Base-by-base conservation (phyloP, 2,888 invertebrate genomes). In the Hirtodrosophila trivittata region DNA sequence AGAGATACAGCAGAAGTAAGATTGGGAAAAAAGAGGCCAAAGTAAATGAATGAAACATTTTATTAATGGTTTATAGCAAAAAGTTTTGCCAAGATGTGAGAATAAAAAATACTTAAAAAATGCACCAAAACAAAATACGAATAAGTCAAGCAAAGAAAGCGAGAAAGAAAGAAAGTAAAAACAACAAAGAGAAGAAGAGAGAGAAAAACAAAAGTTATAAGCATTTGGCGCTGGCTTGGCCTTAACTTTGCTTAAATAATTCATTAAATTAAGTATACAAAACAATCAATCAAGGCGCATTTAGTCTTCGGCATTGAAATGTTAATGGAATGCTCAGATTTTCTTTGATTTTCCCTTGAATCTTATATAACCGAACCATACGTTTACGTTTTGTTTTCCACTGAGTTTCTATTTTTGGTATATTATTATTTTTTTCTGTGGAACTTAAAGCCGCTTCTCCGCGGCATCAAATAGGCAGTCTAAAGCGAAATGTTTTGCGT, bases 261-360 rank as follows among this genome's bases (percentile, higher is more conserved):
- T 82, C 84, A 86, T 87, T 86, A 87, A 82, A 84, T 86, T 82
- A 87, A 86, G 86, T 86, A 82, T 71, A 70, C 75, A 62, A 52
- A 86, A 76, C 87, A 83, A 86, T 86, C 87, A 86, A 87, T 86
- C 87, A 86, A 82, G 69, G 55, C 59, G 75, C 73, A 72, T 86
- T 83, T 78, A 72, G 73, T 59, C 63, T 54, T 47, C 60, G 57
- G 54, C 65, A 65, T 76, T 66, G 56, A 71, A 83, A 77, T 74
- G 59, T 68, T 58, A 67, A 77, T 69, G 71, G 70, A 80, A 83
- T 77, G 50, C 73, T 56, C 42, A 55, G 73, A 76, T 59, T 71
- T 77, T 35, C 62, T 60, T 57, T 77, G 55, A 72, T 67, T 67
- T 56, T 41, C 9, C 21, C 21, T n/a, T 7, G 1, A 59, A 18